These are phyloP conservation scores for Physella acuta DNA, from an alignment of 1,140 invertebrate genomes.

Conservation along the genomic window DNA sequence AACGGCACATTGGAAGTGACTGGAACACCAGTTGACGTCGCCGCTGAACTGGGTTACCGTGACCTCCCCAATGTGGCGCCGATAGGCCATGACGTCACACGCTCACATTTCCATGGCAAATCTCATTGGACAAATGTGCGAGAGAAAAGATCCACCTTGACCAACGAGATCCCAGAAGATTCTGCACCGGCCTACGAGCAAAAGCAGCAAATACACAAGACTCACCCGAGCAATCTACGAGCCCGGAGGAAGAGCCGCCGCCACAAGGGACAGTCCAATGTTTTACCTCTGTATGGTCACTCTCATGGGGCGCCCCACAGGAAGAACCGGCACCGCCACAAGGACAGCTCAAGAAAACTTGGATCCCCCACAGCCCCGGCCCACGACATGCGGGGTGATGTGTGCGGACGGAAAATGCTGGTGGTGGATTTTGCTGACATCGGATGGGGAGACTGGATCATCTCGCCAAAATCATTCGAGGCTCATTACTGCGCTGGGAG, in stretches of 20 bases:
- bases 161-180: constrained; percentile 59
- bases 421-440: constrained; percentile 93
- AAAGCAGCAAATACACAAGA: constrained; percentile 36
- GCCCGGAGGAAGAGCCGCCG: constrained; percentile 40
- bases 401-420: constrained; percentile 40
- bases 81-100: no score
- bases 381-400: constrained; percentile 33
- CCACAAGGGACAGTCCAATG: no score
- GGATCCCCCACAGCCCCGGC: no score
- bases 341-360: no score
- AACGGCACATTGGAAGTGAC: no score
- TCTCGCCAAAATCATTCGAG: constrained; percentile 92
- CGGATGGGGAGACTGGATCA: constrained; percentile 98
- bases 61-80: no score
- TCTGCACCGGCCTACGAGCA: constrained; percentile 37
- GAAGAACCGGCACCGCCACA: no score
- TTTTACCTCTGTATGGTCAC: no score
- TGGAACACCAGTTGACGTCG: no score
- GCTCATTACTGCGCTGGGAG: constrained; percentile 92
- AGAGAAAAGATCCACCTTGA: constrained; percentile 44
- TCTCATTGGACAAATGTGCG: neutral
- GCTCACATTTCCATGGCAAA: neutral
- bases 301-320: no score
- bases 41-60: no score
- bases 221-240: constrained; percentile 49